Base-by-base conservation (phyloP, 2,113 vertebrate species). In the Cryptotis parvus region DNA sequence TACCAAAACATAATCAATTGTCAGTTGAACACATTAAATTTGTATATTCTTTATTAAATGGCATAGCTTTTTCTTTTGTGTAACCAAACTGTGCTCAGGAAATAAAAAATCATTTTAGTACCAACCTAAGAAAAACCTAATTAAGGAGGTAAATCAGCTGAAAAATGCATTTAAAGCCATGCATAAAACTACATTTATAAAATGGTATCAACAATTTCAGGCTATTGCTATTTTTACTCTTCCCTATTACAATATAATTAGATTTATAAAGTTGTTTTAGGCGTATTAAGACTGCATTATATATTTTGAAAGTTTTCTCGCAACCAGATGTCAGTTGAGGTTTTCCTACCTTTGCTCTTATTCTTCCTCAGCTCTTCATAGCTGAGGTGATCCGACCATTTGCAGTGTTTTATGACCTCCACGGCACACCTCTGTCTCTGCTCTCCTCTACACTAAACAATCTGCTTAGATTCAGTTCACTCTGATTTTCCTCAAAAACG, bases 91-190 rank as follows among this genome's bases (percentile, higher is more conserved):
- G 0, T 55, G 11, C 6, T 77, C 24, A 39, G 6, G 24, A 83
- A 87, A 87, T 73, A 31, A n/a, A 26, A n/a, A 86, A 55, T 68
- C 9, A 76, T 70, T 90, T 90, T 65, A 72, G 35, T 41, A 66
- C 15, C 72, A 76, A 0, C 22, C 6, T 37, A 91, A 84, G 20
- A 10, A 78, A 84, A 94, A 29, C 37, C 43, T 20, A 84, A 89
- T 14, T 79, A 72, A 80, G 43, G 84, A 86, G 73, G 49, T 76
- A 79, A 93, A 77, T 70, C 8, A 69, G 1, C 24, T 91, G 43
- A 68, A 73, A 89, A 87, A 69, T 37, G 6, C 5, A 58, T 84
- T 91, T 43, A 68, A 90, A 81, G 58, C 1, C 20, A 89, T 92
- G 84, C 29, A 43, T 69, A 26, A 35, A 18, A 43, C n/a, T 83